Percentiles rank a stretch among this genome's conserved stretches.
phyloP scores from a whole-genome alignment of 2,113 vertebrate genomes.

The Collichthys lucidus region DNA sequence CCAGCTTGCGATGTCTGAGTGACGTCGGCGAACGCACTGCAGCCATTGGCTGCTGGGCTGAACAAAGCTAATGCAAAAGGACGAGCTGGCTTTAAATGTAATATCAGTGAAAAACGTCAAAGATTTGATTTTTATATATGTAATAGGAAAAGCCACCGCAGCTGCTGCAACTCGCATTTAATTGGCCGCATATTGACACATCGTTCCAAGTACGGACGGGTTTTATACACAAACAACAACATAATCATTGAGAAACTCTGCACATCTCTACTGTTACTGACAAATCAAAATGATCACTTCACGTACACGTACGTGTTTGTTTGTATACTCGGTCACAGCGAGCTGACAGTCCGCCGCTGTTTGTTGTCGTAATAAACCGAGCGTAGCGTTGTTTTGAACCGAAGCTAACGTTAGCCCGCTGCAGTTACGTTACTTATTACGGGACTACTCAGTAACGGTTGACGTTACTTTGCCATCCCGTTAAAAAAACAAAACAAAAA shows the following conservation, averaged over 20 bases:
- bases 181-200: background rate
- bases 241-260: slow-evolving; percentile 30
- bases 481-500: background rate
- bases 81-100: slow-evolving; percentile 22
- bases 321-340: background rate
- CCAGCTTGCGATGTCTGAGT: slow-evolving; percentile 47
- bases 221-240: slow-evolving; percentile 54
- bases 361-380: background rate
- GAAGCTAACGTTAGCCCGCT: slow-evolving; percentile 56
- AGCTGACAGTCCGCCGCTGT: background rate
- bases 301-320: background rate
- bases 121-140: background rate
- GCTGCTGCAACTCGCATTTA: accelerated
- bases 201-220: background rate
- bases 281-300: background rate
- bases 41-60: slow-evolving; percentile 69
- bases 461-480: too few relatives aligned
- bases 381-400: slow-evolving; percentile 53
- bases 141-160: background rate
- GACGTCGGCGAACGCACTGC: slow-evolving; percentile 51
- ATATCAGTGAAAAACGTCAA: slow-evolving; percentile 5
- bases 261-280: slow-evolving; percentile 5
- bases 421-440: background rate
- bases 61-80: slow-evolving; percentile 73
- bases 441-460: background rate